These are phyloP conservation scores for Sclerodermus sp. DNA, from an alignment of 2,888 invertebrate species.

Conservation along the genomic window DNA sequence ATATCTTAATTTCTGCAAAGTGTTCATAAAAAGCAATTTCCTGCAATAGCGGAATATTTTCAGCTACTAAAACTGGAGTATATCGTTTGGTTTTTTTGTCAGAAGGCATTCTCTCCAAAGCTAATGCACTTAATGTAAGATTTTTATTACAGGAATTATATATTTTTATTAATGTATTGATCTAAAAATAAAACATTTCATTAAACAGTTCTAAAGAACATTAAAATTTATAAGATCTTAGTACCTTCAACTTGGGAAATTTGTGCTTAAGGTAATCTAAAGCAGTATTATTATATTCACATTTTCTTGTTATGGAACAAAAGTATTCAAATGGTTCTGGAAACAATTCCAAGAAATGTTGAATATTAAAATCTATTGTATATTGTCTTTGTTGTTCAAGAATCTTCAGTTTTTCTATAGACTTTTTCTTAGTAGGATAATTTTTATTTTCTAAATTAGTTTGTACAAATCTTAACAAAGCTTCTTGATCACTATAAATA, in stretches of 20 bases:
- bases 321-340: conserved; percentile 56
- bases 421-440: conserved; percentile 40
- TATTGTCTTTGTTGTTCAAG: conserved; percentile 56
- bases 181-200: conserved; percentile 14
- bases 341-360: conserved; percentile 57
- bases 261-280: conserved; percentile 33
- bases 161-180: conserved; percentile 21
- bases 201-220: conserved; percentile 2
- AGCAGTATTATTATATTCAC: conserved; percentile 18
- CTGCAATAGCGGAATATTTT: conserved; percentile 43
- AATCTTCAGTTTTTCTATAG: conserved; percentile 23
- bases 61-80: conserved; percentile 13
- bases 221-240: conserved; percentile 4
- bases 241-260: conserved; percentile 24
- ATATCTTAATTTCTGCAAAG: conserved; percentile 40
- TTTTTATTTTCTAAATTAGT: conserved; percentile 27
- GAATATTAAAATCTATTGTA: conserved; percentile 54
- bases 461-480: conserved; percentile 33
- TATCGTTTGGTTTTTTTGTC: conserved; percentile 34
- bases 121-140: conserved; percentile 35
- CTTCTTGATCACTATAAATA: conserved; percentile 21
- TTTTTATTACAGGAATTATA: conserved; percentile 27
- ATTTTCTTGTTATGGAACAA: conserved; percentile 16
- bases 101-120: conserved; percentile 15
- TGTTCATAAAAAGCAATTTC: conserved; percentile 49